Percentiles rank a stretch among this genome's conserved stretches.
Conservation (phyloP, 1,140 invertebrate species). For the Drosophila melanica region DNA sequence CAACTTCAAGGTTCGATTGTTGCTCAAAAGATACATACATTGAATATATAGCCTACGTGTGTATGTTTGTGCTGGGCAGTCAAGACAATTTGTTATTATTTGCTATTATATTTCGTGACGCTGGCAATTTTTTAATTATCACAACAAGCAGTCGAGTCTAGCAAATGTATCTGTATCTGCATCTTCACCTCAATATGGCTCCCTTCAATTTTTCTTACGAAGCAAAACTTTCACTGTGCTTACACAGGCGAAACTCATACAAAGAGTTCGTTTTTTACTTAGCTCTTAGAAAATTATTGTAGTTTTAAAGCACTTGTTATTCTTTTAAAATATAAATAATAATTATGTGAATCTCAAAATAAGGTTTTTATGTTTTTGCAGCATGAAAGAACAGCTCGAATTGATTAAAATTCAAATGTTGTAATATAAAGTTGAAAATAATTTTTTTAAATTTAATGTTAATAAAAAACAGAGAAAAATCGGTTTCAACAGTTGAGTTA, state of each 20-base stretch:
- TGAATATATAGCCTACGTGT: not conserved
- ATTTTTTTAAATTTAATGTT: too few species aligned
- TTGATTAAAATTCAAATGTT: too few species aligned
- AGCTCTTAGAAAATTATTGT: constrained; percentile 13
- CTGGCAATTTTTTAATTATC: constrained; percentile 78
- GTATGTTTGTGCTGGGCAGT: constrained; percentile 28
- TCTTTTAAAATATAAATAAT: not conserved
- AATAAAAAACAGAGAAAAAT: too few species aligned
- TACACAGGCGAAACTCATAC: constrained; percentile 31
- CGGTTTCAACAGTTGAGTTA: too few species aligned
- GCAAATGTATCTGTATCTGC: constrained; percentile 36
- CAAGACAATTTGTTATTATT: constrained; percentile 78
- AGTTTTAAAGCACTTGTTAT: constrained; percentile 30
- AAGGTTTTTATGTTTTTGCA: too few species aligned
- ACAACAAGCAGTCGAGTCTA: constrained; percentile 53
- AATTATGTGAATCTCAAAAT: too few species aligned
- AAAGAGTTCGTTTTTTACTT: constrained; percentile 16
- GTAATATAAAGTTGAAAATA: too few species aligned
- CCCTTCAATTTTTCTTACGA: constrained; percentile 28
- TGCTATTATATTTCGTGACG: constrained; percentile 78
- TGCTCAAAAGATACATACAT: constrained; percentile 57
- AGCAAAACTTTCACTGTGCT: constrained; percentile 65
- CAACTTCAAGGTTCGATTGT: constrained; percentile 76
- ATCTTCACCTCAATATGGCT: constrained; percentile 32
- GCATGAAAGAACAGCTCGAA: not conserved